These are phyloP conservation scores for Nymphicus hollandicus DNA, from an alignment of 2,113 vertebrate genomes.

Conservation along the genomic window DNA sequence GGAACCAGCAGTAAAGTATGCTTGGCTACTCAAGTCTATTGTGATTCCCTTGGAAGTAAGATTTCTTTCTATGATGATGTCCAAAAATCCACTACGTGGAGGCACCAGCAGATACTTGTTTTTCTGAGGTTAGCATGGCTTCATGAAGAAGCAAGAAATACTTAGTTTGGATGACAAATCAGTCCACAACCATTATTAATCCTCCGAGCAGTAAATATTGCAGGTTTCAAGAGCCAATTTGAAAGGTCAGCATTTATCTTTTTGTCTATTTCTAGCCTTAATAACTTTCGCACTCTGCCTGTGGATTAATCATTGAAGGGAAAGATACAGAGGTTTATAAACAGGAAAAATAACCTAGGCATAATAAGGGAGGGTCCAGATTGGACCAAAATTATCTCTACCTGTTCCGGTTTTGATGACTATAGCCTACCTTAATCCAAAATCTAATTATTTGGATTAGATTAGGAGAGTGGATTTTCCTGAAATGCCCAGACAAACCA, in stretches of 20 bases:
- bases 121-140: background rate
- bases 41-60: background rate
- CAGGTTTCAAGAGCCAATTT: conserved; percentile 48
- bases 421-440: conserved; percentile 35
- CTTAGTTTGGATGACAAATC: conserved; percentile 24
- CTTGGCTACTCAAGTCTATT: background rate
- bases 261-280: conserved; percentile 37
- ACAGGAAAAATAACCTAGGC: background rate
- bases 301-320: conserved; percentile 24
- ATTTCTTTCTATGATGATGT: background rate
- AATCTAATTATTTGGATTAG: conserved; percentile 59
- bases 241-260: conserved; percentile 58
- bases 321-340: conserved; percentile 8
- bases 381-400: conserved; percentile 7
- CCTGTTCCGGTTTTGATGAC: conserved; percentile 30
- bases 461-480: conserved; percentile 39
- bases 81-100: background rate
- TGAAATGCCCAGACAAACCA: conserved; percentile 8
- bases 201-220: background rate
- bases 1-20: background rate
- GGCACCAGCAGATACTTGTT: background rate
- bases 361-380: background rate
- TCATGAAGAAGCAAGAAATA: conserved; percentile 39
- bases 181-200: conserved; percentile 29
- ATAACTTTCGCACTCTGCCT: conserved; percentile 27